A percentile compares a stretch with the other conserved stretches of the same genome.
Conservation (phyloP, 2,113 vertebrate genomes). For the Pterocles burchelli region DNA sequence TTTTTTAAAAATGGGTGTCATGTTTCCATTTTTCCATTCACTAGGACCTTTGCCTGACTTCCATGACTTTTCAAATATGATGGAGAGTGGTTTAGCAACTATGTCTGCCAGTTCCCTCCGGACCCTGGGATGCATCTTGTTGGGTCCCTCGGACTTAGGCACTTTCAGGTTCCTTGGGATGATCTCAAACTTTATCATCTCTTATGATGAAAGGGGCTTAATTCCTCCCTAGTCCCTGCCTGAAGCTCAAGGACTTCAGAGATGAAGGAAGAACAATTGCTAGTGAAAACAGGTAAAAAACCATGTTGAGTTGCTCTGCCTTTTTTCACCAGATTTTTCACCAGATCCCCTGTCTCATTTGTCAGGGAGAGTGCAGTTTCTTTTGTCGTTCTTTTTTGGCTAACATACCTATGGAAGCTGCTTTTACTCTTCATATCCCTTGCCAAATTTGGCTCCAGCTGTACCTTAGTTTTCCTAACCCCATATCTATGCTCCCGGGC, state of each 20-base stretch:
- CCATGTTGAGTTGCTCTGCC: not conserved
- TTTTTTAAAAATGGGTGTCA: not conserved
- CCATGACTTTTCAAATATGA: not conserved
- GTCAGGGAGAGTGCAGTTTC: not conserved
- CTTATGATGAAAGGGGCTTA: not conserved
- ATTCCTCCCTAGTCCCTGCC: not conserved
- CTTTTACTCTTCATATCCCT: not conserved
- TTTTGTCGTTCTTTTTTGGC: not conserved
- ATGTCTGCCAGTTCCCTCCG: not conserved
- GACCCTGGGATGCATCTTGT: not conserved
- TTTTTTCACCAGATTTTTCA: not conserved
- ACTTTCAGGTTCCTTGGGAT: not conserved
- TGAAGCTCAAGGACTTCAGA: not conserved
- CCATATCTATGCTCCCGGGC: rapidly evolving
- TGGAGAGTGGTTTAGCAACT: not conserved
- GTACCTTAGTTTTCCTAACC: not conserved
- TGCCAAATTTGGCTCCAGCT: not conserved
- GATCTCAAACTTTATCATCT: not conserved
- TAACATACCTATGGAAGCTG: not conserved
- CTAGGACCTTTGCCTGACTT: no score
- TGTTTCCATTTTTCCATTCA: not conserved
- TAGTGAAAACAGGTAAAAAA: not conserved
- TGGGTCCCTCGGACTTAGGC: not conserved
- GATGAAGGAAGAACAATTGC: not conserved
- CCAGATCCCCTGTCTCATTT: not conserved